phyloP scores from a whole-genome alignment of 2,113 vertebrate species.

The Megaceryle maxima region DNA sequence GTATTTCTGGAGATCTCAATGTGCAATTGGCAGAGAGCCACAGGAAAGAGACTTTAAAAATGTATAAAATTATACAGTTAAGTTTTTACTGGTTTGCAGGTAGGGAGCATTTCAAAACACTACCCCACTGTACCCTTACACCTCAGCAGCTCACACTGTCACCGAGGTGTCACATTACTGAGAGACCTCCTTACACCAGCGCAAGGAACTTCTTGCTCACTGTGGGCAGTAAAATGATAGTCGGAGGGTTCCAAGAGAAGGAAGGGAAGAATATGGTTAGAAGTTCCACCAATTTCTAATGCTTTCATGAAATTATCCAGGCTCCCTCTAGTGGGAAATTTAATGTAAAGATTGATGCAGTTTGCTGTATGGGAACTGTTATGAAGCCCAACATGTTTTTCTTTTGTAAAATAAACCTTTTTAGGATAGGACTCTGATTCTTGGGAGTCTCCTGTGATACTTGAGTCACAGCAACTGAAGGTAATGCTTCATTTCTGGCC shows the following conservation, averaged over 20 bases:
- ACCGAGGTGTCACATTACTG: not conserved
- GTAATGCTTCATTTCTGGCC: not conserved
- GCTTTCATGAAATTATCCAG: not conserved
- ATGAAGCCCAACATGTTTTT: not conserved
- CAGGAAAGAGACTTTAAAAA: not conserved
- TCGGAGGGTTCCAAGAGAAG: not conserved
- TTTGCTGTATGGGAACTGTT: not conserved
- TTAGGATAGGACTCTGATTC: not conserved
- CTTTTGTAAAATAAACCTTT: not conserved
- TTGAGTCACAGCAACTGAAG: not conserved
- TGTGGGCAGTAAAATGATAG: not conserved
- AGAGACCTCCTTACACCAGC: not conserved
- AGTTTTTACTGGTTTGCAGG: not conserved
- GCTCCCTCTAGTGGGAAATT: conserved; percentile 59
- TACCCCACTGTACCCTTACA: not conserved
- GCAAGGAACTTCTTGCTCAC: not conserved
- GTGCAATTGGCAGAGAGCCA: not conserved
- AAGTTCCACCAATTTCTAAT: not conserved
- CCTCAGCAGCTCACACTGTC: not conserved
- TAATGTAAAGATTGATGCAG: not conserved
- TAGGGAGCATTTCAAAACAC: not conserved
- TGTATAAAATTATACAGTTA: not conserved
- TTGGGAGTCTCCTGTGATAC: not conserved
- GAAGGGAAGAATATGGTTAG: not conserved
- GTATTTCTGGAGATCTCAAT: not conserved